phyloP scores from a whole-genome alignment of 1,140 invertebrate species.

The Hesperophylax magnus region DNA sequence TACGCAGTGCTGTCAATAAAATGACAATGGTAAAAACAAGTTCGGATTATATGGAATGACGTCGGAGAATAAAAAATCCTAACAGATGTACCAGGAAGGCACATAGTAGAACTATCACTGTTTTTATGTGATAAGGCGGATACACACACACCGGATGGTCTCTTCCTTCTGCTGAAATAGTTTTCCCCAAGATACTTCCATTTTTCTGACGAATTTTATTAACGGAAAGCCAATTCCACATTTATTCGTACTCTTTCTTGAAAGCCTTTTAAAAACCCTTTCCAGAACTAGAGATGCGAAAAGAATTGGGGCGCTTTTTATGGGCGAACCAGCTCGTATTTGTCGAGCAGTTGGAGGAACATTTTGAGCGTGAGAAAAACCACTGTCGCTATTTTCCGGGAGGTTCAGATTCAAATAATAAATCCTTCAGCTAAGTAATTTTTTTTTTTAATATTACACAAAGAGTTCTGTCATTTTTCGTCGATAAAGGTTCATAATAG shows the following conservation, averaged over 20 bases:
- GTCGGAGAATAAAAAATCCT: neutral
- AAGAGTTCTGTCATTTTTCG: too few species aligned
- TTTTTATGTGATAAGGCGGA: neutral
- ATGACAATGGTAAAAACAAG: slow-evolving; percentile 34
- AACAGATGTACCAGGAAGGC: neutral
- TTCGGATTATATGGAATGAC: slow-evolving; percentile 17
- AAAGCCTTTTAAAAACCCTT: slow-evolving; percentile 16
- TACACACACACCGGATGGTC: neutral
- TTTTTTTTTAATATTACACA: too few species aligned
- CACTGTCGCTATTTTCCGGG: neutral
- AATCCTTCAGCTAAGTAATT: too few species aligned
- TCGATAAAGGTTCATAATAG: too few species aligned
- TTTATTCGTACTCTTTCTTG: neutral
- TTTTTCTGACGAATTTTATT: neutral
- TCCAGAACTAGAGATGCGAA: neutral
- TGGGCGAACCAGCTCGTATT: slow-evolving; percentile 14
- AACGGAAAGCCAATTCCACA: neutral
- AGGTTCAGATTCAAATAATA: neutral
- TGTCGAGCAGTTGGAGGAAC: slow-evolving; percentile 12
- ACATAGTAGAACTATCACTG: slow-evolving; percentile 1
- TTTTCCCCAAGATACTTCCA: neutral
- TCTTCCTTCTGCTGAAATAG: neutral
- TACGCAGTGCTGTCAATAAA: slow-evolving; percentile 32
- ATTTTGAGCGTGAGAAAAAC: slow-evolving; percentile 25
- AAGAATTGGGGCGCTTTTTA: slow-evolving; percentile 25